phyloP scores from a whole-genome alignment of 2,113 vertebrate genomes.

The Pteropus alecto region DNA sequence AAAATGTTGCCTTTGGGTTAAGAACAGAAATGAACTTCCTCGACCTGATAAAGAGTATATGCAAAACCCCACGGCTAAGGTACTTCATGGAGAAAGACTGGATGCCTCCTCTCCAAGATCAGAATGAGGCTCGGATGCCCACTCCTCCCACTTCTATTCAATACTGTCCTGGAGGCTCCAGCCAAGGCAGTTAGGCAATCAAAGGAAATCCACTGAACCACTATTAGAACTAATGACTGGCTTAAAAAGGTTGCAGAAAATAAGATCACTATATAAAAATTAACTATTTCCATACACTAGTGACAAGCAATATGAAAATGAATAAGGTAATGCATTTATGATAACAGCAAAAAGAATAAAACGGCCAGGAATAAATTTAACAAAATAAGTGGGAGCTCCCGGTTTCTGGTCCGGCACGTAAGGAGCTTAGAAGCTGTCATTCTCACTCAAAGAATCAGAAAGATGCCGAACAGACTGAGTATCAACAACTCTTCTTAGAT shows the following conservation, averaged over 20 bases:
- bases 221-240: neutral
- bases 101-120: neutral
- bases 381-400: neutral
- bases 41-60: neutral
- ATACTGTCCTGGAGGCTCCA: neutral
- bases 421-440: neutral
- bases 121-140: neutral
- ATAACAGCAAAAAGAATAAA: neutral
- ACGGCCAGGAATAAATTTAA: neutral
- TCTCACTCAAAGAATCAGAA: neutral
- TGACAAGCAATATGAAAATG: neutral
- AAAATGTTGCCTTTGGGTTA: neutral
- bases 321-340: neutral
- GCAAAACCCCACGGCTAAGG: neutral
- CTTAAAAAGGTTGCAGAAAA: neutral
- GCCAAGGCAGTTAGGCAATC: neutral
- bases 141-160: neutral
- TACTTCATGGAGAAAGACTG: neutral
- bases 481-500: neutral
- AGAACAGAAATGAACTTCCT: neutral
- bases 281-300: neutral
- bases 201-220: neutral
- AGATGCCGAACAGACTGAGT: neutral
- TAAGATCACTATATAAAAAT: neutral
- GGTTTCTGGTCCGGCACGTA: neutral